Conservation (phyloP, 1,140 invertebrate species). For the Drosophila kohkoa region DNA sequence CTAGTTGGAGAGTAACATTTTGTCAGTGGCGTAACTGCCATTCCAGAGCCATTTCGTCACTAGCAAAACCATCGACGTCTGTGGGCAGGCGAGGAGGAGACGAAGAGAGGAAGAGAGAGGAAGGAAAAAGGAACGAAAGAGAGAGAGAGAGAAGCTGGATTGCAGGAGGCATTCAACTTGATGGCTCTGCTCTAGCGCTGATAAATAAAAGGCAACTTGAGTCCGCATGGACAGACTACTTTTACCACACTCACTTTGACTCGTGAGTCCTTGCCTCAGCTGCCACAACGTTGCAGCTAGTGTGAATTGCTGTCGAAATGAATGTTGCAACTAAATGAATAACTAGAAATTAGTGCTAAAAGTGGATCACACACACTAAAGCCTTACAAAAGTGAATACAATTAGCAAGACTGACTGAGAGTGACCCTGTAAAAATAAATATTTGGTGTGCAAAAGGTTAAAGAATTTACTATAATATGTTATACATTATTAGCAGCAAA, state of each 20-base stretch:
- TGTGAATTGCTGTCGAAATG: slow-evolving; percentile 70
- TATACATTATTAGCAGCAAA: too few species aligned
- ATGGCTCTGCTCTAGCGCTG: slow-evolving; percentile 38
- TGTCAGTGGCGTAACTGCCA: slow-evolving; percentile 47
- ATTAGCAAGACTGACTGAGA: background rate
- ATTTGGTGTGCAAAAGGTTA: too few species aligned
- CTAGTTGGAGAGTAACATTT: slow-evolving; percentile 47
- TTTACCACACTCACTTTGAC: slow-evolving; percentile 23
- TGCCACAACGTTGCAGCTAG: slow-evolving; percentile 13
- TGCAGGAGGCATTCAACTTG: slow-evolving; percentile 5
- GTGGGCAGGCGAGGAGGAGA: background rate
- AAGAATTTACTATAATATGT: too few species aligned
- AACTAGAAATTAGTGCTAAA: slow-evolving; percentile 75
- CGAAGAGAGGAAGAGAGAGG: background rate
- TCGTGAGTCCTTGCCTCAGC: background rate
- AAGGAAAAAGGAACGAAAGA: background rate
- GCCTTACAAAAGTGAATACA: slow-evolving; percentile 13
- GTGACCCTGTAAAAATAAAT: background rate
- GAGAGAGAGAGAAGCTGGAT: background rate
- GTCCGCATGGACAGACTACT: slow-evolving; percentile 20
- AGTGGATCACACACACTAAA: slow-evolving; percentile 52
- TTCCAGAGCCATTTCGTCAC: slow-evolving; percentile 43
- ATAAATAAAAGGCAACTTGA: slow-evolving; percentile 51
- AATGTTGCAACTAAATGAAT: slow-evolving; percentile 79
- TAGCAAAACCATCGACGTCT: slow-evolving; percentile 7